A percentile compares a stretch with the other conserved stretches of the same genome.
Evolutionary conservation across 2,797 vertebrate genomes (phyloP).

Genomic region (Artibeus lituratus): DNA sequence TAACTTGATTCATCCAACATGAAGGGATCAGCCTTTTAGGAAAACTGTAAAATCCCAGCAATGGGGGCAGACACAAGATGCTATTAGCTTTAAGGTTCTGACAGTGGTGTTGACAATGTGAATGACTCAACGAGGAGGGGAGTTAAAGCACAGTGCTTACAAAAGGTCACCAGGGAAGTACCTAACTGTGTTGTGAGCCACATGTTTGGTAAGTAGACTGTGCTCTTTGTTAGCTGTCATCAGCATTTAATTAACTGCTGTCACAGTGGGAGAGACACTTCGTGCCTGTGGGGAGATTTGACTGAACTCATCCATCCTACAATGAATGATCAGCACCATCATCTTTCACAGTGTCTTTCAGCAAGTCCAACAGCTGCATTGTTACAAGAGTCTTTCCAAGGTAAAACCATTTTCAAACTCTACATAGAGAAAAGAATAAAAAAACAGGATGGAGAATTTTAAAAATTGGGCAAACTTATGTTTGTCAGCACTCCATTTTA

Average conservation of each 20-base stretch:
- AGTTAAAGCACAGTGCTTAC: neutral
- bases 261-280: neutral
- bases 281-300: neutral
- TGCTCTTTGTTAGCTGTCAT: neutral
- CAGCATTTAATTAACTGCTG: constrained; percentile 49
- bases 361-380: neutral
- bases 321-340: neutral
- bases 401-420: neutral
- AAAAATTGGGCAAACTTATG: neutral
- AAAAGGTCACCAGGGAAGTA: neutral
- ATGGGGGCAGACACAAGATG: neutral
- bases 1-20: neutral
- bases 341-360: neutral
- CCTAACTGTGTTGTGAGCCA: neutral
- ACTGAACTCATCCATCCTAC: constrained; percentile 16
- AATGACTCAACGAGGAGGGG: neutral
- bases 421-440: neutral
- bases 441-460: neutral
- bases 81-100: neutral
- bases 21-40: neutral
- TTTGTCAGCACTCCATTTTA: neutral
- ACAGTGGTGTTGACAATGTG: neutral
- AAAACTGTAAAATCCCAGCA: neutral
- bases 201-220: neutral
- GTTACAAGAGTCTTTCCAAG: neutral